Evolutionary conservation across 2,888 invertebrate genomes (phyloP).

Genomic region (Amiota mariae): DNA sequence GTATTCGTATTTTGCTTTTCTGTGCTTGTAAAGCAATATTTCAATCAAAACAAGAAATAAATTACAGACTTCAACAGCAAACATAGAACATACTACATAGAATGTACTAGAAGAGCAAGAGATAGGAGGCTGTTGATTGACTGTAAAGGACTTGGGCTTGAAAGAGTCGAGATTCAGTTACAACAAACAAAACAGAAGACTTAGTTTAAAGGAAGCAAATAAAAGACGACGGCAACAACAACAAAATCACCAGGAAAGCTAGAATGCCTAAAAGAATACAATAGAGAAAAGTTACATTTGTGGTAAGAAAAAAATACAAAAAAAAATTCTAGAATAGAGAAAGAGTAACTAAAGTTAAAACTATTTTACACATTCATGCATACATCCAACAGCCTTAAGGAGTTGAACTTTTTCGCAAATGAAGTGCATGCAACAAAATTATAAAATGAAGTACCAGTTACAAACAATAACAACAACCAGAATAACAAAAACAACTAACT

Average conservation of each 20-base stretch:
- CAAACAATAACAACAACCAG: slow-evolving; percentile 19
- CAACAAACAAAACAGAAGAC: background rate
- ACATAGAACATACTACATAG: background rate
- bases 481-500: slow-evolving; percentile 11
- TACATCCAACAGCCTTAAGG: background rate
- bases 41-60: slow-evolving; percentile 63
- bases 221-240: no score
- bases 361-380: slow-evolving; percentile 16
- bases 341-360: slow-evolving; percentile 19
- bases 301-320: background rate
- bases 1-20: slow-evolving; percentile 30
- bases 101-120: background rate
- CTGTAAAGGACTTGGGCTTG: background rate
- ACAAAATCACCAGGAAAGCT: background rate
- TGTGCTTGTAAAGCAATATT: slow-evolving; percentile 59
- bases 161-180: background rate
- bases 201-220: background rate
- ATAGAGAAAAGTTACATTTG: background rate
- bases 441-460: slow-evolving; percentile 24
- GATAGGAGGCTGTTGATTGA: background rate
- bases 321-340: background rate
- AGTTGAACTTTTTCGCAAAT: background rate
- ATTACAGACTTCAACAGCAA: slow-evolving; percentile 40
- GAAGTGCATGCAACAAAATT: slow-evolving; percentile 32
- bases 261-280: background rate